phyloP scores from a whole-genome alignment of 2,888 invertebrate genomes.

The Synanthedon formicaeformis region DNA sequence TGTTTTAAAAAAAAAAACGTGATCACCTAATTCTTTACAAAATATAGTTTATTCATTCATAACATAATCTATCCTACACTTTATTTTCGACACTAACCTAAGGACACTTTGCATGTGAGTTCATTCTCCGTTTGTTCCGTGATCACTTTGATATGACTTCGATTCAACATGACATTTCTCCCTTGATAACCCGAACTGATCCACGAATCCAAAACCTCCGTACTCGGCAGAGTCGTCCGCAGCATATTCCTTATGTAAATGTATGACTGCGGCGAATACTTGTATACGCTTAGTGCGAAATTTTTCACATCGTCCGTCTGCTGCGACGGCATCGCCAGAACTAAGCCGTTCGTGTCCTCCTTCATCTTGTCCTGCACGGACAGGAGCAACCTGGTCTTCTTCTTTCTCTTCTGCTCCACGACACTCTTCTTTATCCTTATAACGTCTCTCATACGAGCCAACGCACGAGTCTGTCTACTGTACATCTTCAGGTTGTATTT shows the following conservation, averaged over 20 bases:
- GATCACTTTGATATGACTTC: slow-evolving; percentile 43
- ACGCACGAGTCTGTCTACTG: slow-evolving; percentile 41
- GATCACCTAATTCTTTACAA: too few species aligned
- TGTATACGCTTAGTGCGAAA: slow-evolving; percentile 57
- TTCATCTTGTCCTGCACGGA: slow-evolving; percentile 58
- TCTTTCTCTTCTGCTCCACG: slow-evolving; percentile 48
- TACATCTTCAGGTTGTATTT: slow-evolving; percentile 46
- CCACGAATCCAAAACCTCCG: slow-evolving; percentile 55
- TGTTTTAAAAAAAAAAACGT: too few species aligned
- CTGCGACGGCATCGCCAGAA: slow-evolving; percentile 55
- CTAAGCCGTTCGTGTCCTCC: slow-evolving; percentile 51
- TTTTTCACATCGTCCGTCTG: slow-evolving; percentile 60
- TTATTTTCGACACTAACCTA: slow-evolving; percentile 22
- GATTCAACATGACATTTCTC: slow-evolving; percentile 37
- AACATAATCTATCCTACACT: slow-evolving; percentile 12
- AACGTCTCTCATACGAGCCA: slow-evolving; percentile 38
- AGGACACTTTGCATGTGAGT: slow-evolving; percentile 46
- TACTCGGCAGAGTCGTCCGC: slow-evolving; percentile 55
- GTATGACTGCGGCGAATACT: slow-evolving; percentile 60
- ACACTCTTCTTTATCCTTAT: slow-evolving; percentile 50
- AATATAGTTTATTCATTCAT: background rate
- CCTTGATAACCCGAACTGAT: slow-evolving; percentile 44
- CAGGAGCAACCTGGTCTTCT: slow-evolving; percentile 50
- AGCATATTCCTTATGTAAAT: slow-evolving; percentile 56
- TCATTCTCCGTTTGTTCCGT: slow-evolving; percentile 54